These are phyloP conservation scores for Thereva nobilitata DNA, from an alignment of 2,888 invertebrate species.

Conservation along the genomic window DNA sequence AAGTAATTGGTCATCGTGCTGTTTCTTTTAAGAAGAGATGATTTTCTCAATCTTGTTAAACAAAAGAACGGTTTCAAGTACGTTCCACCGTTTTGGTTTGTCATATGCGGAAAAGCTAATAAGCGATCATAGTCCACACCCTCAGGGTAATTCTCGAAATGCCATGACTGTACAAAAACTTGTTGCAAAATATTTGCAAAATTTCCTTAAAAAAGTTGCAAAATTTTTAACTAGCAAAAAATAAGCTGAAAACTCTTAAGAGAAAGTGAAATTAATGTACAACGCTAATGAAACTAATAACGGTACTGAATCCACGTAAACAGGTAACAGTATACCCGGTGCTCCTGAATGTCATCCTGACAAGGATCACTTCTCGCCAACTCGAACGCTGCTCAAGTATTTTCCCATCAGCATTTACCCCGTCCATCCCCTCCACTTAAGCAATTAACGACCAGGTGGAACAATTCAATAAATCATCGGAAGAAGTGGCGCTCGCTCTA, in stretches of 20 bases:
- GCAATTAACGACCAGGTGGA: constrained; percentile 43
- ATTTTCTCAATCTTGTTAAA: too few relatives aligned
- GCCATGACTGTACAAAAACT: too few relatives aligned
- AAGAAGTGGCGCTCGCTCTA: constrained; percentile 34
- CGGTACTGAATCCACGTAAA: constrained; percentile 31
- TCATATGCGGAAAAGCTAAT: too few relatives aligned
- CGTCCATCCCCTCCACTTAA: constrained; percentile 39
- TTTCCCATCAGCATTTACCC: constrained; percentile 31
- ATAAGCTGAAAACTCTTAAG: not conserved
- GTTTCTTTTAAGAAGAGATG: too few relatives aligned
- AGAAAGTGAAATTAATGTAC: not conserved
- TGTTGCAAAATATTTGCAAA: too few relatives aligned
- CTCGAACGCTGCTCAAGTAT: constrained; percentile 38
- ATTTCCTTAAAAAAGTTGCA: too few relatives aligned
- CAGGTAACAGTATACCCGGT: constrained; percentile 19
- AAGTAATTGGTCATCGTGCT: too few relatives aligned
- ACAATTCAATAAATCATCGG: constrained; percentile 43
- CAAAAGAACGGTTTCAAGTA: too few relatives aligned
- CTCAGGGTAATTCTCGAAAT: too few relatives aligned
- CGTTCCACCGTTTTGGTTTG: too few relatives aligned
- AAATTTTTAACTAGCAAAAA: not conserved
- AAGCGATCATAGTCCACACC: too few relatives aligned
- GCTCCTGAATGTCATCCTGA: constrained; percentile 38
- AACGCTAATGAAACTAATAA: constrained; percentile 35
- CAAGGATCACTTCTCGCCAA: constrained; percentile 41